Base-by-base conservation (phyloP, 2,113 vertebrate genomes). In the Uria aalge region DNA sequence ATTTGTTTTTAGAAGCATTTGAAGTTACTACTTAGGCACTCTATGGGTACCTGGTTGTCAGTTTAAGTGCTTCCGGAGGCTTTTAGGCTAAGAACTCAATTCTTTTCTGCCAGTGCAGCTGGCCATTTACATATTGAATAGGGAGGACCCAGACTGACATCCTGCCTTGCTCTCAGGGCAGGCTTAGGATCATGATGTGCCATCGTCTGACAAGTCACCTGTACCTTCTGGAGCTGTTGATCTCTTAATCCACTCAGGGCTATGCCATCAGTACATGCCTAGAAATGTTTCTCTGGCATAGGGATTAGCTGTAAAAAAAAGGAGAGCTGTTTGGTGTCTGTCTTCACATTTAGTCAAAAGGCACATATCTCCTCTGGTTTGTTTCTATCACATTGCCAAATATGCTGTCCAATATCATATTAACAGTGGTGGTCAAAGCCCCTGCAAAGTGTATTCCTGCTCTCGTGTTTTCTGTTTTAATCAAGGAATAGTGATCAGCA, bases 181-280 rank as follows among this genome's bases (percentile, higher is more conserved):
- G 60, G 15, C 45, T 91, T 81, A 71, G 64, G 18, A 78, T 11
- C 30, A 17, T 13, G 7, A n/a, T 21, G 26, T 60, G 36, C 36
- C 18, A 45, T 13, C 0, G 1, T 30, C 52, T 60, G 74, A 60
- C 0, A 0, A 84, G 38, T 50, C 45, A 45, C 38, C 30, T 74
- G 38, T 29, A 34, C 34, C 41, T 94, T 78, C 43, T 78, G 74
- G 27, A 92, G 32, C 24, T 73, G 29, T 38, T 34, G 40, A 36
- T 41, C 38, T 72, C 10, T 29, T 59, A 64, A 34, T 48, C 40
- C 6, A 13, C 12, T 74, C 45, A 36, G 41, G 24, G 16, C 36
- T 77, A 19, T 50, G 30, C 9, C 20, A 56, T 72, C 48, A 66
- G 32, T 69, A 12, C 26, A 24, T 21, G 40, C 34, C 57, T 76